These are phyloP conservation scores for Periphyllus acericola DNA, from an alignment of 2,888 invertebrate species.

Conservation along the genomic window DNA sequence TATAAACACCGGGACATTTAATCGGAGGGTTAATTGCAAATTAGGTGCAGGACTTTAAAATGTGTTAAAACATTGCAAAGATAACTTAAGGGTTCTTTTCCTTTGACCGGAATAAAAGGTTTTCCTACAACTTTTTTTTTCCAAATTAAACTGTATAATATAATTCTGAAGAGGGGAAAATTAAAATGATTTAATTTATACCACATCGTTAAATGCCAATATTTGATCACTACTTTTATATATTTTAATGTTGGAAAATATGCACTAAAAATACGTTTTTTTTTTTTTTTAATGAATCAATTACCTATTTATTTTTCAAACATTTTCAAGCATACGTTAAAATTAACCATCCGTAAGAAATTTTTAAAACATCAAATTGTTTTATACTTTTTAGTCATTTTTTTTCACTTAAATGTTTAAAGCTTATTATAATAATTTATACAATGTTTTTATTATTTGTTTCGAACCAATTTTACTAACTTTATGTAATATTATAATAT, in stretches of 20 bases:
- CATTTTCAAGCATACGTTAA: neutral
- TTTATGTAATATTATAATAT: neutral
- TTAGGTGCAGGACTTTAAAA: constrained; percentile 25
- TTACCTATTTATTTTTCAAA: neutral
- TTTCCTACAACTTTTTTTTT: neutral
- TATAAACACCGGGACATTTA: constrained; percentile 36
- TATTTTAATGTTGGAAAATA: too few species aligned
- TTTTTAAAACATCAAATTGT: neutral
- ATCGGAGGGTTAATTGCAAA: constrained; percentile 42
- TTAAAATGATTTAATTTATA: constrained; percentile 7
- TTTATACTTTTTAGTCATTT: neutral
- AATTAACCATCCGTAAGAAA: neutral
- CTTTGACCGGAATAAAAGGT: constrained; percentile 22
- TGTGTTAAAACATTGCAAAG: constrained; percentile 36
- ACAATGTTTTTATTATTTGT: neutral
- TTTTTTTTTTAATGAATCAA: neutral
- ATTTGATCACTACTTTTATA: neutral
- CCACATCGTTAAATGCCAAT: constrained; percentile 3
- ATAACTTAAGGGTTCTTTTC: constrained; percentile 24
- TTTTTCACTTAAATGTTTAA: neutral
- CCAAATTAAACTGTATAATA: constrained; percentile 18
- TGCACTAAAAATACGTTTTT: neutral
- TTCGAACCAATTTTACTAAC: neutral
- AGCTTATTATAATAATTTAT: neutral
- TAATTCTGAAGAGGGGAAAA: constrained; percentile 13